Percentiles rank a stretch among this genome's conserved stretches.
phyloP scores from a whole-genome alignment of 2,888 invertebrate genomes.

The Megastigmus dorsalis region DNA sequence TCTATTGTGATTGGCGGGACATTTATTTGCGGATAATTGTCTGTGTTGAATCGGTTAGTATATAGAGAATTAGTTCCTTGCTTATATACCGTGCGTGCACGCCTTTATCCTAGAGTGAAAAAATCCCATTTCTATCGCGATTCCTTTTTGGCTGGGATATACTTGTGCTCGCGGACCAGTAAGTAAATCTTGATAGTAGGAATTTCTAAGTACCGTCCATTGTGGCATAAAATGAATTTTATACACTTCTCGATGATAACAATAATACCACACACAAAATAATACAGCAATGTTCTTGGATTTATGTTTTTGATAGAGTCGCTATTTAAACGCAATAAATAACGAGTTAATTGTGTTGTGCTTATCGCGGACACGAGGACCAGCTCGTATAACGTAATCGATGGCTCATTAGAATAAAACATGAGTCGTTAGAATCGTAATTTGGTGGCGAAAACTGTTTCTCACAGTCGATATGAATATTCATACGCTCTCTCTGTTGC shows the following conservation, averaged over 20 bases:
- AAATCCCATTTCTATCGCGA: too few species aligned
- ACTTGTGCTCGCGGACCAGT: not conserved
- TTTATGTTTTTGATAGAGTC: too few species aligned
- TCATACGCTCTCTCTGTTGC: too few species aligned
- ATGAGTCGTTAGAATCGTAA: not conserved
- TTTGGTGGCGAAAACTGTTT: not conserved
- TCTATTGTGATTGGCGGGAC: constrained; percentile 21
- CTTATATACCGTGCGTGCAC: too few species aligned
- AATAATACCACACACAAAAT: too few species aligned
- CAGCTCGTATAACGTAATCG: not conserved
- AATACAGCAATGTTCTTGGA: too few species aligned
- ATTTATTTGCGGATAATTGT: constrained; percentile 21
- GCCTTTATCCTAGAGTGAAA: too few species aligned
- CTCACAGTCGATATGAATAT: constrained; percentile 25
- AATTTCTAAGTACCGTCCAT: too few species aligned
- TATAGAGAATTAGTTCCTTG: constrained; percentile 1
- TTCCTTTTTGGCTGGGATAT: too few species aligned
- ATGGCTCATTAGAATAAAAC: not conserved
- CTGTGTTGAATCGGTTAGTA: not conserved
- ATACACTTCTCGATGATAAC: too few species aligned
- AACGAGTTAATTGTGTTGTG: not conserved
- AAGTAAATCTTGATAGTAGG: not conserved
- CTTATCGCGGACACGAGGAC: not conserved
- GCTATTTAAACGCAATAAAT: not conserved
- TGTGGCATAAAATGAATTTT: too few species aligned